Conservation (phyloP, 2,797 vertebrate genomes). For the Eulemur albifrons region DNA sequence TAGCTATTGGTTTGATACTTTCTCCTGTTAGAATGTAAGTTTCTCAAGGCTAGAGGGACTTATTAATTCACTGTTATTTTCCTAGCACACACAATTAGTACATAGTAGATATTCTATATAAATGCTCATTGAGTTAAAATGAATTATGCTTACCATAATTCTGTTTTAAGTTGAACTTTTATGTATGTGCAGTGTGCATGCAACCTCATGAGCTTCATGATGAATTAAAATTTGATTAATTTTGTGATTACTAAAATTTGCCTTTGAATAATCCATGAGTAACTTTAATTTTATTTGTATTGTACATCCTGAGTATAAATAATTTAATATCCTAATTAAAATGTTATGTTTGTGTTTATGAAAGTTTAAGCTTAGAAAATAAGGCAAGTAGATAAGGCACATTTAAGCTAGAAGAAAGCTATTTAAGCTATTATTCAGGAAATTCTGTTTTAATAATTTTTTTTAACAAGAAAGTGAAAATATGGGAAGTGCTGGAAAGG, state of each 20-base stretch:
- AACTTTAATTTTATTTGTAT: conserved; percentile 20
- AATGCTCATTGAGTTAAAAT: not conserved
- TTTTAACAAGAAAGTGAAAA: not conserved
- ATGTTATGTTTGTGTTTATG: not conserved
- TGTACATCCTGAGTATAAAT: not conserved
- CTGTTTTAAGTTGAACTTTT: not conserved
- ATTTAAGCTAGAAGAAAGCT: not conserved
- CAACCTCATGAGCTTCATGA: not conserved
- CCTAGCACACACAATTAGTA: not conserved
- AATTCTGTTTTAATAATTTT: not conserved
- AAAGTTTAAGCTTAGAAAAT: conserved; percentile 16
- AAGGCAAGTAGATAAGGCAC: not conserved
- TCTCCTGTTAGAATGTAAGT: not conserved
- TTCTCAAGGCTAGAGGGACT: not conserved
- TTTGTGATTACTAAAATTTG: not conserved
- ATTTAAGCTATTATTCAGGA: not conserved
- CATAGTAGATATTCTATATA: not conserved
- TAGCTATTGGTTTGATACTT: not conserved
- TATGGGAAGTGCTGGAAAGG: not conserved
- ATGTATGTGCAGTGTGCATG: not conserved
- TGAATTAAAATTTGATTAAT: not conserved
- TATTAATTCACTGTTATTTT: not conserved
- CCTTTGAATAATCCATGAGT: conserved; percentile 11
- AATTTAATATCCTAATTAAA: conserved; percentile 19
- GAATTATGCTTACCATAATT: not conserved